phyloP scores from a whole-genome alignment of 2,888 invertebrate species.

The Smittia sp. region DNA sequence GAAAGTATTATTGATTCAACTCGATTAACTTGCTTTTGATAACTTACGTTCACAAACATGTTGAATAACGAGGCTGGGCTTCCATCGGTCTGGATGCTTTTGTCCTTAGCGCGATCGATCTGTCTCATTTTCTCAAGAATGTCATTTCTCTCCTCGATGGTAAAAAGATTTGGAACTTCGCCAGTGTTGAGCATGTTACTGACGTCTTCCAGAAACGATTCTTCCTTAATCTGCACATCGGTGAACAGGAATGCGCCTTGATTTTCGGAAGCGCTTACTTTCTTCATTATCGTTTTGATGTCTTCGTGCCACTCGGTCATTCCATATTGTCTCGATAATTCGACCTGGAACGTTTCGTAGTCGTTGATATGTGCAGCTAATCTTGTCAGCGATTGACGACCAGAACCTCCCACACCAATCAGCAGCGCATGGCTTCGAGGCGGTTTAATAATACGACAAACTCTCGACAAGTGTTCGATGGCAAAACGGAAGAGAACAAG shows the following conservation, averaged over 20 bases:
- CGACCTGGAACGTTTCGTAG: conserved; percentile 88
- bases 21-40: neutral
- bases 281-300: conserved; percentile 74
- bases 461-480: conserved; percentile 87
- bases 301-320: conserved; percentile 88
- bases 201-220: conserved; percentile 88
- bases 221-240: conserved; percentile 91
- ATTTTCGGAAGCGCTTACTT: conserved; percentile 78
- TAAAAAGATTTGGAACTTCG: conserved; percentile 88
- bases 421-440: conserved; percentile 86
- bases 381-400: conserved; percentile 85
- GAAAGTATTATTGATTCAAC: too few species aligned
- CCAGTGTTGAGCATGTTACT: conserved; percentile 90
- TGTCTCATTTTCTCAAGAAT: conserved; percentile 90
- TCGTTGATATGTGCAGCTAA: conserved; percentile 92
- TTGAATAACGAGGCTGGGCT: conserved; percentile 87
- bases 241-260: conserved; percentile 88
- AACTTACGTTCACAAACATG: conserved; percentile 66
- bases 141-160: conserved; percentile 81
- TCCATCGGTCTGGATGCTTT: conserved; percentile 86
- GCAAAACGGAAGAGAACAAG: conserved; percentile 92
- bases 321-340: conserved; percentile 84
- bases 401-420: conserved; percentile 91
- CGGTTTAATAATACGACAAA: conserved; percentile 87
- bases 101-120: conserved; percentile 84